Percentiles rank a stretch among this genome's conserved stretches.
phyloP scores from a whole-genome alignment of 2,888 invertebrate species.

The Meteorus cinctellus region DNA sequence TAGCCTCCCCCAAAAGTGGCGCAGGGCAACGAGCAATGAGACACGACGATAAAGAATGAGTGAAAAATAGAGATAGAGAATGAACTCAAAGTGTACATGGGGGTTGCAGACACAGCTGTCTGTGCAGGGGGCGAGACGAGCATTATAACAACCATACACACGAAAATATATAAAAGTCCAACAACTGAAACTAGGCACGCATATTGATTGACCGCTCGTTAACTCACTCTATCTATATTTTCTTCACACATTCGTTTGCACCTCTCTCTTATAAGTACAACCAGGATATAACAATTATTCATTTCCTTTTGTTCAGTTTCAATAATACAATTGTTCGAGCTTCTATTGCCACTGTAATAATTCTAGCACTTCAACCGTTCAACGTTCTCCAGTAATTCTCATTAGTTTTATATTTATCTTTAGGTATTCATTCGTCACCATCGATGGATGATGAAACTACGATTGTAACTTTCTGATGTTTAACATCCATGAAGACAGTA shows the following conservation, averaged over 20 bases:
- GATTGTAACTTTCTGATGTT: too few species aligned
- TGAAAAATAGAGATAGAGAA: constrained; percentile 24
- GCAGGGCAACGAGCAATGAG: constrained; percentile 53
- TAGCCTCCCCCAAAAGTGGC: constrained; percentile 59
- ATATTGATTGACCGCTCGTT: constrained; percentile 40
- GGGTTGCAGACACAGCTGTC: constrained; percentile 53
- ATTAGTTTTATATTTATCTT: too few species aligned
- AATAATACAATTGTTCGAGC: too few species aligned
- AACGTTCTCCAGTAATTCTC: too few species aligned
- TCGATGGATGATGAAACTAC: too few species aligned
- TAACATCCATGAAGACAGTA: too few species aligned
- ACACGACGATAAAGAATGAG: constrained; percentile 50
- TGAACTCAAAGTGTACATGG: constrained; percentile 15
- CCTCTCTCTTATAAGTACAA: too few species aligned
- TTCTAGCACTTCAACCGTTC: too few species aligned
- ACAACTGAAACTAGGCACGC: constrained; percentile 34
- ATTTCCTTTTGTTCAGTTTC: too few species aligned
- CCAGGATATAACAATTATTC: too few species aligned
- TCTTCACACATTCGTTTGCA: background rate
- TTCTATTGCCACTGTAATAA: too few species aligned
- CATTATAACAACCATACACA: constrained; percentile 41
- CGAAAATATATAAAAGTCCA: constrained; percentile 34
- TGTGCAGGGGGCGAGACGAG: constrained; percentile 52
- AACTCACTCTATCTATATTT: constrained; percentile 6
- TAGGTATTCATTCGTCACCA: too few species aligned